Evolutionary conservation across 2,113 vertebrate genomes (phyloP).

Genomic region (Casuarius casuarius): DNA sequence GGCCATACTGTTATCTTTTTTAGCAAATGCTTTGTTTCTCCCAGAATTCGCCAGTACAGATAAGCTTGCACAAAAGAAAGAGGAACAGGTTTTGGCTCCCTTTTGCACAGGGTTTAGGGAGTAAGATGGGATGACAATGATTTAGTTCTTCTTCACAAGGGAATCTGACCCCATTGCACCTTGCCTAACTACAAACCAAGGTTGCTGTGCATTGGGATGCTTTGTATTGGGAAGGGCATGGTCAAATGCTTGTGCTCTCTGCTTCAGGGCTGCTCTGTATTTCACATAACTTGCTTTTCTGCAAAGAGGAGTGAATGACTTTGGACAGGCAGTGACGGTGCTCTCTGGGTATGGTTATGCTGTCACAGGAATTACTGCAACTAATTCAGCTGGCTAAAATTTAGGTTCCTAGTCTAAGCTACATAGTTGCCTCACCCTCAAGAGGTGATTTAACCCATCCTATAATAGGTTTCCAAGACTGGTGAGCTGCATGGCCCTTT

Average conservation of each 20-base stretch:
- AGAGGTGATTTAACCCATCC: background rate
- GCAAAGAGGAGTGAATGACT: background rate
- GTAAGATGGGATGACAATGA: background rate
- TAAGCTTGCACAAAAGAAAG: background rate
- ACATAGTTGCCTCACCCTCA: background rate
- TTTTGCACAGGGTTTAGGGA: background rate
- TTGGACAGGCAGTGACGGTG: background rate
- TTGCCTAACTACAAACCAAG: background rate
- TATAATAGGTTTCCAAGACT: background rate
- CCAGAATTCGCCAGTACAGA: background rate
- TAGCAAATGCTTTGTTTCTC: background rate
- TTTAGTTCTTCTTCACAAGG: background rate
- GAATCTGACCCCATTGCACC: background rate
- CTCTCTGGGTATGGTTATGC: background rate
- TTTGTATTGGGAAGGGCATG: background rate
- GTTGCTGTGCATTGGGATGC: background rate
- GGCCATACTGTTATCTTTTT: background rate
- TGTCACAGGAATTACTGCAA: background rate
- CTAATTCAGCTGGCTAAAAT: background rate
- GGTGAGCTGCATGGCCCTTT: background rate
- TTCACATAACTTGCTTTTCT: background rate
- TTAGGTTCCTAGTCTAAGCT: rapidly evolving
- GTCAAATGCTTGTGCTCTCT: background rate
- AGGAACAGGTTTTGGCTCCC: background rate
- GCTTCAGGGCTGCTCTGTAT: background rate